Evolutionary conservation across 2,113 vertebrate genomes (phyloP).

Genomic region (Atrichornis clamosus): DNA sequence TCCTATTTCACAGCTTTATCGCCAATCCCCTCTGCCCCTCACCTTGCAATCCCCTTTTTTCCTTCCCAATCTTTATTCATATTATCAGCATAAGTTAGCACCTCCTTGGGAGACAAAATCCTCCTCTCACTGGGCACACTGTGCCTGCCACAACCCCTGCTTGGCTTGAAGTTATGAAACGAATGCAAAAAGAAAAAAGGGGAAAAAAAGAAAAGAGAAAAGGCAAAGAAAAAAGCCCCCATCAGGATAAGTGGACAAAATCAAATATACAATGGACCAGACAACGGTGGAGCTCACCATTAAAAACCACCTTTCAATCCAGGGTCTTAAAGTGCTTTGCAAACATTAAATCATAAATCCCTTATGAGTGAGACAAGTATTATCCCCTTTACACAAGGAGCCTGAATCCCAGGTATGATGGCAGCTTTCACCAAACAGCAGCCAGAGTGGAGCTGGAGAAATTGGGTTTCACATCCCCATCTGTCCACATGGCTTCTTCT

Average conservation of each 20-base stretch:
- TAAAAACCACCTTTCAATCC: slow-evolving; percentile 54
- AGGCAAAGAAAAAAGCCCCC: not conserved
- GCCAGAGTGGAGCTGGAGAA: not conserved
- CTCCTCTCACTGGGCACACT: not conserved
- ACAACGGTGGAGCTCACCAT: slow-evolving; percentile 31
- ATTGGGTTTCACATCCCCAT: not conserved
- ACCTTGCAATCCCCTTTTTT: not conserved
- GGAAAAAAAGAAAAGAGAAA: fast-evolving
- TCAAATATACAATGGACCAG: not conserved
- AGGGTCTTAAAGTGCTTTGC: slow-evolving; percentile 52
- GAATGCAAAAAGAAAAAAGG: not conserved
- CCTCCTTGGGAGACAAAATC: not conserved
- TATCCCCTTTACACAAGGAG: slow-evolving; percentile 4
- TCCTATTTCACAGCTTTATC: not conserved
- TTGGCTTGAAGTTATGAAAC: not conserved
- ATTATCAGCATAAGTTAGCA: slow-evolving; percentile 29
- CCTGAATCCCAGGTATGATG: not conserved
- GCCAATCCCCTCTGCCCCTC: not conserved
- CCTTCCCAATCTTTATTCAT: not conserved
- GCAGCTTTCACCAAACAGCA: not conserved
- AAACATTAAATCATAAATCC: slow-evolving; percentile 55
- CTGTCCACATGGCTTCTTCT: fast-evolving
- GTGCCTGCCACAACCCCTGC: not conserved
- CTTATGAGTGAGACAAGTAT: not conserved
- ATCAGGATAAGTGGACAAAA: slow-evolving; percentile 8